Evolutionary conservation across 2,797 vertebrate genomes (phyloP), one percentile per base, ranked within the genome.

Genomic region (Euthynnus affinis): DNA sequence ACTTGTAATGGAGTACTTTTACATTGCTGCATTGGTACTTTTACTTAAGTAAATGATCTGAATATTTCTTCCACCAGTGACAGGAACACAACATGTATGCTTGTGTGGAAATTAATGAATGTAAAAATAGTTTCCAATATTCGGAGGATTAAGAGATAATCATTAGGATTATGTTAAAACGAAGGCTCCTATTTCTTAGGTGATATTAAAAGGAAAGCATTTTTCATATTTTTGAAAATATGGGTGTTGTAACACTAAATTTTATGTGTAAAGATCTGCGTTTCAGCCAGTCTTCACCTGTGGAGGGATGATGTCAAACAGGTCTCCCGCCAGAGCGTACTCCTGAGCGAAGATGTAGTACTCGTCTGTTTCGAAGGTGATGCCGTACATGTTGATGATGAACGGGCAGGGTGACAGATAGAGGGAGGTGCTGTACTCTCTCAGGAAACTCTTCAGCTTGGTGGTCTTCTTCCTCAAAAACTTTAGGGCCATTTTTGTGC

Each of bases 371-470:
- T 96, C 94, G 32, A 96, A 96, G 83, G 94, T 93, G 20, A 96
- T 95, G 78, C 95, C 95, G n/a, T 92, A 94, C 94, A 96, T 96
- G 92, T 93, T 95, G 88, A 96, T 96, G 89, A 96, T 95, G 90
- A 95, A 96, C 7, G 95, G 95, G 49, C 95, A 96, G 32, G 95
- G 93, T 4, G 95, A 96, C 82, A 96, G 91, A 85, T 95, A 96
- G 3, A 95, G 94, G 0, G 96, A 96, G 76, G 95, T 85, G 92
- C 95, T 96, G 88, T 95, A 96, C 87, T 96, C 96, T 25, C 95
- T 80, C 66, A 96, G 90, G 82, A 96, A 96, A 68, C 93, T 96
- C 90, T 94, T 95, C 87, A 96, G 92, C 82, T 96, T 96, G 27
- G 95, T 96, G 7, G 93, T 96, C 87, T 95, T 96, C 90, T 96